These are phyloP conservation scores for Acropternis orthonyx DNA, from an alignment of 2,797 vertebrate species.

Conservation along the genomic window DNA sequence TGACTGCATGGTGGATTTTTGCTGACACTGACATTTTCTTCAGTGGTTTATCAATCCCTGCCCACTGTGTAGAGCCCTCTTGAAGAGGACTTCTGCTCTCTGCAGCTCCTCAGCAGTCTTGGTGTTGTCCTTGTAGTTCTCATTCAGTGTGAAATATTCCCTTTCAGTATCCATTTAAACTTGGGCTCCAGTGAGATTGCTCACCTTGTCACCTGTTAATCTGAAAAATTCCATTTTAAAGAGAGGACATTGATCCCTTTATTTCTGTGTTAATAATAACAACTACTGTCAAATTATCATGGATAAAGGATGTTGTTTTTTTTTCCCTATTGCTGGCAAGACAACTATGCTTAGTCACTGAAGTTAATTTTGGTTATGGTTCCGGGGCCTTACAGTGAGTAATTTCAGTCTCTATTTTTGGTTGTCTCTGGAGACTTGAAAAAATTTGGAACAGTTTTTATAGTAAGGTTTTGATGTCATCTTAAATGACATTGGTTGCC, in stretches of 20 bases:
- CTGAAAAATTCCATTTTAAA: background rate
- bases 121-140: rapidly evolving
- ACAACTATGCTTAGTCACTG: conserved; percentile 35
- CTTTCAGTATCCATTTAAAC: background rate
- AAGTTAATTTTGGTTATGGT: conserved; percentile 23
- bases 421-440: background rate
- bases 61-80: background rate
- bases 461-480: background rate
- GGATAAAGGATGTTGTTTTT: background rate
- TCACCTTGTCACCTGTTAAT: conserved; percentile 10
- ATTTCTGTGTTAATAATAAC: conserved; percentile 37
- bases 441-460: background rate
- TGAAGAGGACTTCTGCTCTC: background rate
- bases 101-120: background rate
- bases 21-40: background rate
- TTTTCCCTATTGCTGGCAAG: background rate
- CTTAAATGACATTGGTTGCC: background rate
- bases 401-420: conserved; percentile 34
- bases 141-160: background rate
- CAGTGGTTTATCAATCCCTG: background rate
- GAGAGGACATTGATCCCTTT: background rate
- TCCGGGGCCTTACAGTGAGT: background rate
- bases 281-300: conserved; percentile 5
- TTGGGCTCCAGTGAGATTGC: background rate
- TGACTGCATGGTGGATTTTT: background rate